Percentiles rank a stretch among this genome's conserved stretches.
phyloP scores from a whole-genome alignment of 2,113 vertebrate genomes.

The Egretta garzetta region DNA sequence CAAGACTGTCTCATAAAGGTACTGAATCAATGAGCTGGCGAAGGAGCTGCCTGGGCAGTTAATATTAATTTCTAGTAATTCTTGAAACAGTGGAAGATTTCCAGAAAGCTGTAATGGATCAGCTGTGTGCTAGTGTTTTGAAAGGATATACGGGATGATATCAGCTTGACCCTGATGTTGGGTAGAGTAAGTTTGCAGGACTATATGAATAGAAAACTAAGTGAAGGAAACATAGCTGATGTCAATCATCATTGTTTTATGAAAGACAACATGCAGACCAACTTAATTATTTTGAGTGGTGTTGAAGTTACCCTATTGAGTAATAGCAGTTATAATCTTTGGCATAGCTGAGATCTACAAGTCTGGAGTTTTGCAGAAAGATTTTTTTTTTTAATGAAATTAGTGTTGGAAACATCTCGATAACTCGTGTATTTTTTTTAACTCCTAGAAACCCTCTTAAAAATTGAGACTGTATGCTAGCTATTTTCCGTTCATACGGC shows the following conservation, averaged over 20 bases:
- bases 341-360: background rate
- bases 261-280: background rate
- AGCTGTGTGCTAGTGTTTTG: background rate
- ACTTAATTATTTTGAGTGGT: background rate
- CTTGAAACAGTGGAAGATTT: background rate
- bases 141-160: background rate
- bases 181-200: background rate
- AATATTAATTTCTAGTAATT: background rate
- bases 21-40: background rate
- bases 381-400: background rate
- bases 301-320: background rate
- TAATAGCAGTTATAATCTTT: background rate
- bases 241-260: background rate
- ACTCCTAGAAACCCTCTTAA: background rate
- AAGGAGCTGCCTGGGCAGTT: background rate
- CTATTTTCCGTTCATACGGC: background rate
- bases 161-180: background rate
- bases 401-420: background rate
- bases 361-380: background rate
- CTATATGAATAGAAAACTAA: background rate
- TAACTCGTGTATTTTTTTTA: background rate
- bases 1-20: background rate
- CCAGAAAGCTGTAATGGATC: background rate
- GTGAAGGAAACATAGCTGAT: background rate
- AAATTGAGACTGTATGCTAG: background rate